These are phyloP conservation scores for Thaumatotibia leucotreta DNA, from an alignment of 1,140 invertebrate species.

Conservation along the genomic window DNA sequence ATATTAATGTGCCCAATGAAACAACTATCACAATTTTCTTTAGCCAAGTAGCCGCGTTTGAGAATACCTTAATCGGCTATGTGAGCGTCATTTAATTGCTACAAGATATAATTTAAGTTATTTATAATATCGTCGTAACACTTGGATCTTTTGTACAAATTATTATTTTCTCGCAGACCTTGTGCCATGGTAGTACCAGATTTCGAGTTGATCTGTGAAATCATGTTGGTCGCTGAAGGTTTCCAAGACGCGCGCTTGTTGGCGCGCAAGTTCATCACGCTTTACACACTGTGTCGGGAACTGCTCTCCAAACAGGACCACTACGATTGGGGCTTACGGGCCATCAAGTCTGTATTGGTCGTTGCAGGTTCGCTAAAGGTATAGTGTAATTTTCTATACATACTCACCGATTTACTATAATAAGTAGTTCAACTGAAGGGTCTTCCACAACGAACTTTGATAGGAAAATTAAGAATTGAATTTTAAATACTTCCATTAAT, in stretches of 20 bases:
- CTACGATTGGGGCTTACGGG: constrained; percentile 95
- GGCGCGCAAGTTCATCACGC: constrained; percentile 94
- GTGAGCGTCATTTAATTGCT: no score
- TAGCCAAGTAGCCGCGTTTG: no score
- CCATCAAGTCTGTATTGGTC: constrained; percentile 94
- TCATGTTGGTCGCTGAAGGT: constrained; percentile 95
- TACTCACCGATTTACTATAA: no score
- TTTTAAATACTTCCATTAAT: no score
- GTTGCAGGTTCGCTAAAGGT: constrained; percentile 90
- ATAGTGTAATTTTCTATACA: background rate
- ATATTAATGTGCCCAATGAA: no score
- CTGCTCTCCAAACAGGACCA: constrained; percentile 95
- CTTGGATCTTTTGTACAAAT: background rate
- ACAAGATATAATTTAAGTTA: no score
- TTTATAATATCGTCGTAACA: no score
- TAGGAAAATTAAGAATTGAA: no score
- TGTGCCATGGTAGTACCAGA: constrained; percentile 97
- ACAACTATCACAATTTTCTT: no score
- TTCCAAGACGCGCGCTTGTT: constrained; percentile 91
- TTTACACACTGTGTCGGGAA: constrained; percentile 92
- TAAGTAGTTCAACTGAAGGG: background rate
- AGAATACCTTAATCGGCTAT: no score
- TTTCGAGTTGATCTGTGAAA: constrained; percentile 95
- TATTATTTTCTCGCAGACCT: constrained; percentile 77
- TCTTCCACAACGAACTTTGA: background rate